phyloP scores from a whole-genome alignment of 2,113 vertebrate genomes.

The Nasalis larvatus region DNA sequence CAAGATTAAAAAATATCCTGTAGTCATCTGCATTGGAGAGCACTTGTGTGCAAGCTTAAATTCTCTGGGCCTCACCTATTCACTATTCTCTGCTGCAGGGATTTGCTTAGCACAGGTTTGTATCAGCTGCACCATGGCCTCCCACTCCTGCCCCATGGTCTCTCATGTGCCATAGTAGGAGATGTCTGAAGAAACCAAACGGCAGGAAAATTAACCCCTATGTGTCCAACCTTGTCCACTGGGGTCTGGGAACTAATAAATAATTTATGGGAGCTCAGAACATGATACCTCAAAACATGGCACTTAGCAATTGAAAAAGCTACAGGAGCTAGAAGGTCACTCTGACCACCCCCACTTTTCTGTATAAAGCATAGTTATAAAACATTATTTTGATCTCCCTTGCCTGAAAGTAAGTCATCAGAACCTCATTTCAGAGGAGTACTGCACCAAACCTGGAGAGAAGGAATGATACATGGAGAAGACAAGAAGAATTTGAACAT shows the following conservation, averaged over 20 bases:
- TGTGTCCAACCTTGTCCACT: background rate
- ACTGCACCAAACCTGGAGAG: background rate
- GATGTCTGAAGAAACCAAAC: background rate
- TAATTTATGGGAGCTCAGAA: background rate
- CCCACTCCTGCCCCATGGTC: background rate
- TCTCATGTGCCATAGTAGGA: background rate
- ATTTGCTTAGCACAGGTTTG: too few species aligned
- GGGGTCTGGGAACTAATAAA: background rate
- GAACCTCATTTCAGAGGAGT: background rate
- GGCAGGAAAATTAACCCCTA: background rate
- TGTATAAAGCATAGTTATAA: background rate
- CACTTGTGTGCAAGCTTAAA: background rate
- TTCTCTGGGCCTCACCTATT: background rate
- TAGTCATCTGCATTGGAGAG: background rate
- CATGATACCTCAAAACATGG: background rate
- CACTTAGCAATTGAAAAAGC: background rate
- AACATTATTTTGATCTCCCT: background rate
- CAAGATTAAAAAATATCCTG: background rate
- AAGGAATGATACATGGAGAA: background rate
- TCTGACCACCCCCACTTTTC: background rate
- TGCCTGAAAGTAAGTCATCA: background rate
- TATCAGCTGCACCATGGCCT: background rate
- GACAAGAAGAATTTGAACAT: background rate
- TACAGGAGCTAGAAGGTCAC: background rate
- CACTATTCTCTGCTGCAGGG: background rate